phyloP scores from a whole-genome alignment of 2,113 vertebrate species.

The Pogonocichla stellata region DNA sequence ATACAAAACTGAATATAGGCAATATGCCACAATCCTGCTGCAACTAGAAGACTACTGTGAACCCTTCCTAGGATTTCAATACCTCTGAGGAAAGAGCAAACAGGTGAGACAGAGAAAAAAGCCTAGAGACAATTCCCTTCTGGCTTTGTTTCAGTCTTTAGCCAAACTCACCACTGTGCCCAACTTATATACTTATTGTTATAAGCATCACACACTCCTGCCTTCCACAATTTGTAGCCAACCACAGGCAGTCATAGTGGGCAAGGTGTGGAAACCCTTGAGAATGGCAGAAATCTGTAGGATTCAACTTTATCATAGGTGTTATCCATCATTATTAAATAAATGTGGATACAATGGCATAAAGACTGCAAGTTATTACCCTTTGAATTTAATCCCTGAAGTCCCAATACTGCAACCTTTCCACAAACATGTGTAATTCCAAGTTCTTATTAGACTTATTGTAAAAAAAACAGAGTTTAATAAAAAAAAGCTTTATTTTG shows the following conservation, averaged over 20 bases:
- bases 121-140: not conserved
- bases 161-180: not conserved
- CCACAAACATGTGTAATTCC: not conserved
- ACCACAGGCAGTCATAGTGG: fast-evolving
- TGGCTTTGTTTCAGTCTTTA: not conserved
- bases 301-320: not conserved
- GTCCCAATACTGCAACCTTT: not conserved
- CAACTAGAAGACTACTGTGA: not conserved
- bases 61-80: not conserved
- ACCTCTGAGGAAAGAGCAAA: not conserved
- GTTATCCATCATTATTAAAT: not conserved
- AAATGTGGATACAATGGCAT: not conserved
- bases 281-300: not conserved
- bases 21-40: not conserved
- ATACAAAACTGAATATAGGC: not conserved
- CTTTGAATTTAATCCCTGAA: not conserved
- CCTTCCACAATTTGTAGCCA: not conserved
- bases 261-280: not conserved
- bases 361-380: not conserved
- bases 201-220: not conserved
- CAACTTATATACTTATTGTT: no score
- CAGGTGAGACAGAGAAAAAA: not conserved
- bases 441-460: not conserved
- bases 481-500: not conserved
- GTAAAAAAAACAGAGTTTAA: not conserved